Evolutionary conservation across 2,888 invertebrate species (phyloP).

Genomic region (Athalia rosae): DNA sequence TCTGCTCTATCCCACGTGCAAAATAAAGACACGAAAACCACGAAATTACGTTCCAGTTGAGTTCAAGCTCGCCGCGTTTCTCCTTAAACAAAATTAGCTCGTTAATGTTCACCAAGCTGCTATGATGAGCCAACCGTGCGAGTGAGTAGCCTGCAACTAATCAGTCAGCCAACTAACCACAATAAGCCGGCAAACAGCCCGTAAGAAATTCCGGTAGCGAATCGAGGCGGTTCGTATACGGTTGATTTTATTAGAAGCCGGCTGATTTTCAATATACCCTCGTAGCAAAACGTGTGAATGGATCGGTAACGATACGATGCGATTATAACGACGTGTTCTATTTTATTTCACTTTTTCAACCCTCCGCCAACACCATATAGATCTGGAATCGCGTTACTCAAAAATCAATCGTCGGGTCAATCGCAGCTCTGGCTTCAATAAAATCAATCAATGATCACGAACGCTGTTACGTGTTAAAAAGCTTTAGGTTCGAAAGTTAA

Average conservation of each 20-base stretch:
- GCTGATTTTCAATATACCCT: slow-evolving; percentile 38
- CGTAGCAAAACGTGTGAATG: slow-evolving; percentile 22
- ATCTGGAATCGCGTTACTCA: background rate
- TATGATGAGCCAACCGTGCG: slow-evolving; percentile 17
- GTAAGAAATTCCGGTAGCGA: slow-evolving; percentile 9
- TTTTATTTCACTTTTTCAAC: background rate
- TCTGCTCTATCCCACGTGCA: slow-evolving; percentile 5
- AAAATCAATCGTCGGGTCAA: background rate
- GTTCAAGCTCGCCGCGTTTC: background rate
- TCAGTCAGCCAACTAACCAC: slow-evolving; percentile 21
- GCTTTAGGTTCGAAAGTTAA: slow-evolving; percentile 40
- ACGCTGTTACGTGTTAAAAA: slow-evolving; percentile 23
- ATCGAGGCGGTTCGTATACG: slow-evolving; percentile 21
- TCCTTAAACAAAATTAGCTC: background rate
- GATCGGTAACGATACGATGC: background rate
- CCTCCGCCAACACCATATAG: too few relatives aligned
- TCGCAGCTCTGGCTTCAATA: background rate
- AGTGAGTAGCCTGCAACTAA: slow-evolving; percentile 9
- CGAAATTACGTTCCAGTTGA: background rate
- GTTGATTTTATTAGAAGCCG: slow-evolving; percentile 40
- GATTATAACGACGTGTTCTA: too few relatives aligned
- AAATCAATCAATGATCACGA: slow-evolving; percentile 7
- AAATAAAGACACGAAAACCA: background rate
- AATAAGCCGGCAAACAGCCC: slow-evolving; percentile 17
- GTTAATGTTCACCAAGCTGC: slow-evolving; percentile 18